Evolutionary conservation across 2,797 vertebrate species (phyloP), one percentile per base, ranked within the genome.

Genomic region (Alectoris magna): DNA sequence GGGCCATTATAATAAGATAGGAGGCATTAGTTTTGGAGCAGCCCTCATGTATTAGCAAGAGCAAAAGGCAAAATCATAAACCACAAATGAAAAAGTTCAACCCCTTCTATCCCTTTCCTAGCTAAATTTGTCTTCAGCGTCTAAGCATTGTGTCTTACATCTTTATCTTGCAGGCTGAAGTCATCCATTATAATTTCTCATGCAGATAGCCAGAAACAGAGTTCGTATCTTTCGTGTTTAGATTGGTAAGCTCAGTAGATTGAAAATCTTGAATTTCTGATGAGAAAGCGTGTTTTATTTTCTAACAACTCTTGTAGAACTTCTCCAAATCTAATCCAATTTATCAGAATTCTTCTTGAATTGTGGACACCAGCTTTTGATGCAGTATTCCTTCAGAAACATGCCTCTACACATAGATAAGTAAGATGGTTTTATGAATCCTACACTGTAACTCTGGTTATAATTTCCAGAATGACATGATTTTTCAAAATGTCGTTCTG

Each of bases 201-300:
- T 49, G 75, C 29, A 78, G 88, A 75, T 78, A 90, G 79, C 72
- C 80, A 75, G 59, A 85, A 91, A 56, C 38, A 46, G 77, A 73
- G 69, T 89, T 89, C 41, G 23, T 46, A 10, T 51, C 34, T 53
- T 66, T 88, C 55, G 23, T 67, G 66, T 74, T 84, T 77, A 87
- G 56, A 31, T 41, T 74, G 72, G 83, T 82, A 68, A 95, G 44
- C 53, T 77, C 58, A 43, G 53, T 43, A 58, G 75, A 77, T 43
- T 58, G 81, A 89, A 87, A 91, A 23, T 66, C 69, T 80, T 85
- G 91, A 83, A 69, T 91, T 93, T 80, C 72, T 91, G 69, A 80
- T 80, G 87, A 85, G 78, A 83, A 87, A 13, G 15, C 27, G 6
- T 74, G 34, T 84, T 94, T 74, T 80, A 53, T 85, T 82, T 67